These are phyloP conservation scores for Orientallactaga sibirica DNA, from an alignment of 2,797 vertebrate genomes.

Conservation along the genomic window DNA sequence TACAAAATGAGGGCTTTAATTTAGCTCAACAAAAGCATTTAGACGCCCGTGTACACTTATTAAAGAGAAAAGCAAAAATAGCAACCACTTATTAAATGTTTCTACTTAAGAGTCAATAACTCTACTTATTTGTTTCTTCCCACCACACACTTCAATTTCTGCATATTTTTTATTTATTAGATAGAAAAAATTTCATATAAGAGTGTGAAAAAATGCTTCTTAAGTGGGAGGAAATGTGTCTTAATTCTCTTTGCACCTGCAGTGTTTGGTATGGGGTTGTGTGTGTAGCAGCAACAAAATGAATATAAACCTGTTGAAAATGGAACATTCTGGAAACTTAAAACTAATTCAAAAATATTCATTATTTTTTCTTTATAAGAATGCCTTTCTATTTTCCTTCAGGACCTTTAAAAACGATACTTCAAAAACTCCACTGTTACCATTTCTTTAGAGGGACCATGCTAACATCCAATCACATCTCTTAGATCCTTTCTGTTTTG, in stretches of 20 bases:
- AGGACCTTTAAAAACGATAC: constrained; percentile 1
- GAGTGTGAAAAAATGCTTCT: background rate
- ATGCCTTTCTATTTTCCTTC: background rate
- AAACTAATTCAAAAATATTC: background rate
- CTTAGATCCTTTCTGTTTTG: background rate
- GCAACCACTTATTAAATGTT: background rate
- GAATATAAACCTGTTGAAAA: background rate
- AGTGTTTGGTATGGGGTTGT: background rate
- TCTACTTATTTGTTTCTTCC: background rate
- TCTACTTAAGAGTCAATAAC: background rate
- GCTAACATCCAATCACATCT: background rate
- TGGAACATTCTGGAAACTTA: background rate
- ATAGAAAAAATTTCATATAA: background rate
- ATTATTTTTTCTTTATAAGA: background rate
- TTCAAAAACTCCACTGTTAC: background rate
- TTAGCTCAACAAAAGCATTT: background rate
- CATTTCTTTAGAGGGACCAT: background rate
- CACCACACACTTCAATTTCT: background rate
- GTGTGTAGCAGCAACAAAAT: background rate
- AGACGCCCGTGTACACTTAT: background rate
- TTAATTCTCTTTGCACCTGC: background rate
- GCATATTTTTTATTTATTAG: constrained; percentile 8
- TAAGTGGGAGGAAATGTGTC: background rate
- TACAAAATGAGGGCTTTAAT: background rate
- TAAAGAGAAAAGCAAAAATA: background rate